phyloP scores from a whole-genome alignment of 1,140 invertebrate species.

The Popillia japonica region DNA sequence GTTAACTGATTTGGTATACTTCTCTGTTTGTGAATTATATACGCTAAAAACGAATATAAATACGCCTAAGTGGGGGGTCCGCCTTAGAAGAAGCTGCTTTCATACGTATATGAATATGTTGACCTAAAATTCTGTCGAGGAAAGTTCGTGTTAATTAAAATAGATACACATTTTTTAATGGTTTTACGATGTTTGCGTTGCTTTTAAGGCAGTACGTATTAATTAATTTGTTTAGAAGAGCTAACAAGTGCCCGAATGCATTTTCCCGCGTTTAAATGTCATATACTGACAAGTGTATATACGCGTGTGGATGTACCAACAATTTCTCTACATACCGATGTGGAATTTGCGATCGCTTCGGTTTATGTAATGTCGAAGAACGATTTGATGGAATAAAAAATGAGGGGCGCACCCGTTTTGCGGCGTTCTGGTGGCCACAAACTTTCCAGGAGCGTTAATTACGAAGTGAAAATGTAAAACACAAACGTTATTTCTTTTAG shows the following conservation, averaged over 20 bases:
- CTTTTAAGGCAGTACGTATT: slow-evolving; percentile 7
- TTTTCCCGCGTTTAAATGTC: not conserved
- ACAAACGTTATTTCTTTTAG: no score
- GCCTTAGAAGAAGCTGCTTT: not conserved
- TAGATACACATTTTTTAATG: slow-evolving; percentile 13
- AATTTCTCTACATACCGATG: no score
- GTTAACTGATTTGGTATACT: slow-evolving; percentile 7
- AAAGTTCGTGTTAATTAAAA: slow-evolving; percentile 34
- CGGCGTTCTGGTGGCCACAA: no score
- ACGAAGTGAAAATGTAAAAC: no score
- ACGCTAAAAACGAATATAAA: slow-evolving; percentile 8
- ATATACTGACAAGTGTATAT: not conserved
- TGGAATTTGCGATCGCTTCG: no score
- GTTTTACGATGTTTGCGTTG: slow-evolving; percentile 25
- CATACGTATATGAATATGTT: not conserved
- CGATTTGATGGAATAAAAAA: no score
- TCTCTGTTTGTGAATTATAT: not conserved
- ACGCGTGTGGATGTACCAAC: no score
- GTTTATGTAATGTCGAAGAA: no score
- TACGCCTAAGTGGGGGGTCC: slow-evolving; percentile 16
- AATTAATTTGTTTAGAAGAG: slow-evolving; percentile 13
- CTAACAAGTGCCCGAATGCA: not conserved
- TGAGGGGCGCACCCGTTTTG: no score
- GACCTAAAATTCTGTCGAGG: slow-evolving; percentile 4
- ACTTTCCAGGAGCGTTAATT: no score